phyloP scores from a whole-genome alignment of 2,888 invertebrate species.

The Parthenolecanium corni region DNA sequence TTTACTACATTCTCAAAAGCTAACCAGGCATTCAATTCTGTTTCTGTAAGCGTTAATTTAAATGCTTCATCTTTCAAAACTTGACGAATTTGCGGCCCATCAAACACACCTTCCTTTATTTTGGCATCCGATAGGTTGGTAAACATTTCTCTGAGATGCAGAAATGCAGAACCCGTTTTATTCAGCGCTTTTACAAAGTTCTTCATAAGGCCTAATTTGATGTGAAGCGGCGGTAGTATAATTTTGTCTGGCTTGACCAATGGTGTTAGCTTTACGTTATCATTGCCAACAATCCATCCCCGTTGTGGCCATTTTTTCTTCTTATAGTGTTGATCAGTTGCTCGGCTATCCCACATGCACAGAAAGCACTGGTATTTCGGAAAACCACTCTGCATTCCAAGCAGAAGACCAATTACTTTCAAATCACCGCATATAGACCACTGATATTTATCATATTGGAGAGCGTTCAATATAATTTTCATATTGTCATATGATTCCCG shows the following conservation, averaged over 20 bases:
- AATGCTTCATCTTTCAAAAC: conserved; percentile 32
- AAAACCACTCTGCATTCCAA: conserved; percentile 20
- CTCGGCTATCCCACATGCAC: conserved; percentile 34
- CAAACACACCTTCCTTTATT: not conserved
- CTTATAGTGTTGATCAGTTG: conserved; percentile 33
- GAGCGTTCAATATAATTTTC: conserved; percentile 2
- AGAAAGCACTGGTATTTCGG: conserved; percentile 10
- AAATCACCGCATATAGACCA: conserved; percentile 23
- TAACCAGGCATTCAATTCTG: conserved; percentile 31
- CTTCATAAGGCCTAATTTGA: not conserved
- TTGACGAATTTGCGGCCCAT: conserved; percentile 32
- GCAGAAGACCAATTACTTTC: conserved; percentile 14
- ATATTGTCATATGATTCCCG: conserved; percentile 23
- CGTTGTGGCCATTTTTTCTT: conserved; percentile 27
- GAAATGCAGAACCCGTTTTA: not conserved
- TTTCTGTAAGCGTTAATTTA: conserved; percentile 30
- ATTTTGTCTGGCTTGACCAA: conserved; percentile 23
- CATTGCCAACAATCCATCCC: not conserved
- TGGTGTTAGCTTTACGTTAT: conserved; percentile 24
- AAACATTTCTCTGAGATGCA: not conserved
- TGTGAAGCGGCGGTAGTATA: not conserved
- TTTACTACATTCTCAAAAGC: conserved; percentile 29
- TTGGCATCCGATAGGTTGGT: conserved; percentile 3
- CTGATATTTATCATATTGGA: conserved; percentile 17
- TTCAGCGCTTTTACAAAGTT: conserved; percentile 26